phyloP scores from a whole-genome alignment of 1,140 invertebrate genomes.

The Caligus rogercresseyi region DNA sequence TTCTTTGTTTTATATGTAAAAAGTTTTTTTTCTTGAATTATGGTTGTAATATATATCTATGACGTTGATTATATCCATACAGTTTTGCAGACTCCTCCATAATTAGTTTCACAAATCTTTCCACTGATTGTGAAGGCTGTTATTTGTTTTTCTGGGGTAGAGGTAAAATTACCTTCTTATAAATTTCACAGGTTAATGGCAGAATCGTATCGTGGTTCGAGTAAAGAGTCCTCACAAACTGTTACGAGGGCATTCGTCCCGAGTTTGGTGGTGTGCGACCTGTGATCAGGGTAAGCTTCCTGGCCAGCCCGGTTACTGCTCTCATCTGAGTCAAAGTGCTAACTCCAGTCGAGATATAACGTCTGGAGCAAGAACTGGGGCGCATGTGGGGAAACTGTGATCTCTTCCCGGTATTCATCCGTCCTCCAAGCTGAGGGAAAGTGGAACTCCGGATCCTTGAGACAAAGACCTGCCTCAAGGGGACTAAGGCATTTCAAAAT shows the following conservation, averaged over 20 bases:
- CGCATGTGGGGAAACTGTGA: background rate
- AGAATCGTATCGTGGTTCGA: background rate
- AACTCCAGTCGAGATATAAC: background rate
- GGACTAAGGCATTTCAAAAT: background rate
- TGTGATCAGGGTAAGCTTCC: background rate
- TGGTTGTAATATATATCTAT: no score
- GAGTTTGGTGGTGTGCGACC: background rate
- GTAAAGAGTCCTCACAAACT: background rate
- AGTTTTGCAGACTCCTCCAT: no score
- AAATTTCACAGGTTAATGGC: background rate
- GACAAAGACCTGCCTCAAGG: background rate
- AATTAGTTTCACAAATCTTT: no score
- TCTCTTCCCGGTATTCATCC: background rate
- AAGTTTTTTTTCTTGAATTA: no score
- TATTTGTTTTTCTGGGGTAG: no score
- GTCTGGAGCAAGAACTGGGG: background rate
- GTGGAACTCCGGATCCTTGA: background rate
- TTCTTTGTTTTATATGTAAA: no score
- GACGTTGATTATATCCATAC: no score
- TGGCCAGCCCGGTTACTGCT: background rate
- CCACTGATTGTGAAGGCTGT: no score
- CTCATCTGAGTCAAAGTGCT: background rate
- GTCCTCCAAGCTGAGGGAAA: background rate
- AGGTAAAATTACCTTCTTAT: background rate
- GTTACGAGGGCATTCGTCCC: background rate